These are phyloP conservation scores for Sinopyrophorus schimmeli DNA, from an alignment of 2,888 invertebrate species.

Conservation along the genomic window DNA sequence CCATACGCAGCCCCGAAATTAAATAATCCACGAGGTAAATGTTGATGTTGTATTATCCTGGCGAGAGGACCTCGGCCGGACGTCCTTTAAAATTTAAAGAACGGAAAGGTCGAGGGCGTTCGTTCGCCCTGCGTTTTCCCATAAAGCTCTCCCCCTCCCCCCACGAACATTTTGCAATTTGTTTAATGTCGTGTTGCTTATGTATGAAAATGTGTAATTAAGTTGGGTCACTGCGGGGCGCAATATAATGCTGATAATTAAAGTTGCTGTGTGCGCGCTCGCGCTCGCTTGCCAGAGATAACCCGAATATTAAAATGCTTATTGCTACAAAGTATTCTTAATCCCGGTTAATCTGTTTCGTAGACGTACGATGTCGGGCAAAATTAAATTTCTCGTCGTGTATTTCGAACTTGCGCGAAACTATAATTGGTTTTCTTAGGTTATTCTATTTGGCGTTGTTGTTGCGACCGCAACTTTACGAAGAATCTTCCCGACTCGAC, in stretches of 20 bases:
- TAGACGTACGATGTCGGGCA: slow-evolving; percentile 28
- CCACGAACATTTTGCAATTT: too few relatives aligned
- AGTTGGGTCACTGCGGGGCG: slow-evolving; percentile 19
- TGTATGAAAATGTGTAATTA: slow-evolving; percentile 21
- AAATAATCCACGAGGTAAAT: too few relatives aligned
- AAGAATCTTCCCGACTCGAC: too few relatives aligned
- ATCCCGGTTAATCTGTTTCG: slow-evolving; percentile 34
- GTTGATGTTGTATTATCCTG: too few relatives aligned
- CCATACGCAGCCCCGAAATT: too few relatives aligned
- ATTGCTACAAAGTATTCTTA: slow-evolving; percentile 33
- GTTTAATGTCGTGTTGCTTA: too few relatives aligned
- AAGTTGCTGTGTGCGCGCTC: slow-evolving; percentile 15
- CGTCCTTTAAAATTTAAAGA: too few relatives aligned
- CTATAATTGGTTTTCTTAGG: slow-evolving; percentile 33
- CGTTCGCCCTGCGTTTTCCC: too few relatives aligned
- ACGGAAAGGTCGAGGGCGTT: too few relatives aligned
- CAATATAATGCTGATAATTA: slow-evolving; percentile 14
- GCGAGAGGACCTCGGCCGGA: too few relatives aligned
- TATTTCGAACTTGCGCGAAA: slow-evolving; percentile 30
- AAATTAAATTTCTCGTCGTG: slow-evolving; percentile 35
- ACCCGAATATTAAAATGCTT: slow-evolving; percentile 27
- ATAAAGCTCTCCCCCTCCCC: too few relatives aligned
- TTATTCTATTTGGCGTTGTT: slow-evolving; percentile 25
- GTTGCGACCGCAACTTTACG: slow-evolving; percentile 9
- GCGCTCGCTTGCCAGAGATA: slow-evolving; percentile 21